Evolutionary conservation across 2,113 vertebrate species (phyloP).

Genomic region (Silurus asotus): DNA sequence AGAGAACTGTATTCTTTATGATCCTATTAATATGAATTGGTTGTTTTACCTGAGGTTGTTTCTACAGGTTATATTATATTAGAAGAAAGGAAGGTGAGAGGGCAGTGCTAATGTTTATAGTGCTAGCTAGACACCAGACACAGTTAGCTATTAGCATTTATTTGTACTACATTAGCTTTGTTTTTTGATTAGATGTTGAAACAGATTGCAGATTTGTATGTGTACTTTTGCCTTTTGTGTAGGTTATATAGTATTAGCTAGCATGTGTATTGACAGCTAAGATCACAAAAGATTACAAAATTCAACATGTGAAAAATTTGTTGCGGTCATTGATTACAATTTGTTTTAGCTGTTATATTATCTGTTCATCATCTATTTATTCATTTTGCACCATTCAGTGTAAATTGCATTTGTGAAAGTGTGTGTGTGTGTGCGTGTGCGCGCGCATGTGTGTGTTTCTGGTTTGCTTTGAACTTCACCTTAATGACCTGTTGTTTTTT

Average conservation of each 20-base stretch:
- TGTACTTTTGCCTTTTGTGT: too few species aligned
- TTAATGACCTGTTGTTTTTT: background rate
- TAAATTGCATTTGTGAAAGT: background rate
- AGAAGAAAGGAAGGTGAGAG: background rate
- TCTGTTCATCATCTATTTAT: background rate
- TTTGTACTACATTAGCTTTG: background rate
- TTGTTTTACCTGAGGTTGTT: background rate
- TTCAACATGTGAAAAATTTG: background rate
- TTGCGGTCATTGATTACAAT: background rate
- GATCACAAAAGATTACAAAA: too few species aligned
- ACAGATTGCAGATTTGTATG: background rate
- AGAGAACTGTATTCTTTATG: background rate
- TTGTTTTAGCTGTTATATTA: background rate
- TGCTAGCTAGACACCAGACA: background rate
- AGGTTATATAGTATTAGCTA: background rate
- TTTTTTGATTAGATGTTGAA: background rate
- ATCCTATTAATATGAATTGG: background rate
- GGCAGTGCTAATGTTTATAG: background rate
- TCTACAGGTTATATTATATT: background rate
- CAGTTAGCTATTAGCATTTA: background rate
- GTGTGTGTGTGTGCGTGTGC: too few species aligned
- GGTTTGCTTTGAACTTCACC: slow-evolving; percentile 51
- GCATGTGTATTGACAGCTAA: background rate
- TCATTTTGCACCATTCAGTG: background rate
- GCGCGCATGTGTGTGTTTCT: background rate